phyloP scores from a whole-genome alignment of 1,140 invertebrate genomes.

The Bombyx mandarina region DNA sequence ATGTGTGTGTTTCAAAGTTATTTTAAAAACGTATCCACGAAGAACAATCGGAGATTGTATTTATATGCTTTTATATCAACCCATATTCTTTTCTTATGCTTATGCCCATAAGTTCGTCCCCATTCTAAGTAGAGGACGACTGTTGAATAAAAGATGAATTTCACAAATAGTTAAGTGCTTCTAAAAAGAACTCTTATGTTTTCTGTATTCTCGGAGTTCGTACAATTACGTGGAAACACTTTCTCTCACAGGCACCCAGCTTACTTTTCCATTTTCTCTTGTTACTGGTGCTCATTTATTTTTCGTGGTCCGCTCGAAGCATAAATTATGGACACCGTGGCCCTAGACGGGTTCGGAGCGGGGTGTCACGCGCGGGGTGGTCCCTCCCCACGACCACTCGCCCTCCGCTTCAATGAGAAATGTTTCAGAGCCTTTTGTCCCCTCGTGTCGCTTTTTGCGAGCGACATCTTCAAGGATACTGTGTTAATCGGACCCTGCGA shows the following conservation, averaged over 20 bases:
- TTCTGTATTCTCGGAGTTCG: not conserved
- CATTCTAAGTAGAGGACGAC: too few species aligned
- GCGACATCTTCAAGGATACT: conserved; percentile 62
- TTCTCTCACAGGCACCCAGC: conserved; percentile 10
- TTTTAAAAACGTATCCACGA: not conserved
- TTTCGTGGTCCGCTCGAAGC: conserved; percentile 55
- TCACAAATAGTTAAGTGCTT: too few species aligned
- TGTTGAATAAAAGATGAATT: too few species aligned
- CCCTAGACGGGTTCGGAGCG: conserved; percentile 37
- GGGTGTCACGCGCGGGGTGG: conserved; percentile 20
- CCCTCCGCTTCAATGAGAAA: conserved; percentile 51
- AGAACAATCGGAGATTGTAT: not conserved
- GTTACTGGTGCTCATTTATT: conserved; percentile 53
- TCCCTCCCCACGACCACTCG: conserved; percentile 24
- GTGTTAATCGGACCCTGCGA: conserved; percentile 56
- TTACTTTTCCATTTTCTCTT: conserved; percentile 41
- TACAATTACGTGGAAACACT: conserved; percentile 6
- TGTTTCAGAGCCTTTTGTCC: conserved; percentile 60
- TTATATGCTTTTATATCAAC: too few species aligned
- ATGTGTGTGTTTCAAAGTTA: too few species aligned
- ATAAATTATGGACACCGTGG: conserved; percentile 64
- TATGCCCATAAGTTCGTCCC: too few species aligned
- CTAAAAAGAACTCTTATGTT: too few species aligned
- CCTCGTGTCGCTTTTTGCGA: conserved; percentile 56
- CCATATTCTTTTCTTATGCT: too few species aligned